Evolutionary conservation across 2,888 invertebrate species (phyloP).

Genomic region (Trichopoda pennipes): DNA sequence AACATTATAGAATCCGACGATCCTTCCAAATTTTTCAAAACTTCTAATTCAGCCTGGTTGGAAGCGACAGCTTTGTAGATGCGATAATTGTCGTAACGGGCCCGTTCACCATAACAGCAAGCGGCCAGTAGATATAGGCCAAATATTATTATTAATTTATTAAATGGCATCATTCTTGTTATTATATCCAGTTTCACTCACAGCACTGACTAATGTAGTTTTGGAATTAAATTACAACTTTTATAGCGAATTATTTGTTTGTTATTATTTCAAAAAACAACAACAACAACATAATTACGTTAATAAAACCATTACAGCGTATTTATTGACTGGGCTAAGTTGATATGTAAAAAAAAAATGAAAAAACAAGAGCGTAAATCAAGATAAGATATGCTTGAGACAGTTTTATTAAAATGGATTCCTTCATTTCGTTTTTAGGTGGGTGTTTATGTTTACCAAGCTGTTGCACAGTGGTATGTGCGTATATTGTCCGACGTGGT

Average conservation of each 20-base stretch:
- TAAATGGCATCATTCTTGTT: conserved; percentile 66
- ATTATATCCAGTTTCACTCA: conserved; percentile 3
- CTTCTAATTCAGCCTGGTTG: conserved; percentile 81
- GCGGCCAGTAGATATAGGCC: conserved; percentile 71
- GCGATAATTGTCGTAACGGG: conserved; percentile 84
- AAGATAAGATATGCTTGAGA: conserved; percentile 27
- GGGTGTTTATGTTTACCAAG: no score
- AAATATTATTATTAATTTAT: conserved; percentile 66
- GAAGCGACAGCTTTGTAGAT: conserved; percentile 84
- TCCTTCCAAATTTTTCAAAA: conserved; percentile 81
- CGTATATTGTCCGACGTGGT: no score
- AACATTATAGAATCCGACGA: conserved; percentile 81
- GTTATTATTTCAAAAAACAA: no score
- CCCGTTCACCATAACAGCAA: no score
- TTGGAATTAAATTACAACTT: conserved; percentile 3
- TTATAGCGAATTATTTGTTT: conserved; percentile 39
- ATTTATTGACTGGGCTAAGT: conserved; percentile 14
- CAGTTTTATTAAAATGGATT: no score
- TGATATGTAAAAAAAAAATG: no score
- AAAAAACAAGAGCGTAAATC: conserved; percentile 1
- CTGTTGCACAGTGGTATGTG: no score
- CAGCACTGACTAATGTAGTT: conserved; percentile 42
- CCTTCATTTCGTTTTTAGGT: no score
- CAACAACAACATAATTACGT: no score
- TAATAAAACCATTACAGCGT: not conserved